These are phyloP conservation scores for Solea senegalensis DNA, from an alignment of 2,113 vertebrate genomes.

Conservation along the genomic window DNA sequence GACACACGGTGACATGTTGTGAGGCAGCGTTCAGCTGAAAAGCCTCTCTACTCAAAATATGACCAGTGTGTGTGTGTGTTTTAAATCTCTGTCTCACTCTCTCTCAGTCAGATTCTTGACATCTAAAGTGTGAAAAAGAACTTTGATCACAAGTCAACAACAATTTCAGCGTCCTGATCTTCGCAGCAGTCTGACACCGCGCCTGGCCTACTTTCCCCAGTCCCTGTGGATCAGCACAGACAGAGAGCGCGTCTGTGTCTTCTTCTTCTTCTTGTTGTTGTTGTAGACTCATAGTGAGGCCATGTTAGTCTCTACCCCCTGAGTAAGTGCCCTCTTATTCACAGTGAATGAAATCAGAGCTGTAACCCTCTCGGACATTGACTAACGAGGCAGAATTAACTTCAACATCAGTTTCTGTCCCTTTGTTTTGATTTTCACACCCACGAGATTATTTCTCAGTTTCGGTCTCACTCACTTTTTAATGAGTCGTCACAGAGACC, in stretches of 20 bases:
- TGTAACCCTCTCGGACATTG: conserved; percentile 71
- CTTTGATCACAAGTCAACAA: conserved; percentile 71
- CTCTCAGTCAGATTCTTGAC: conserved; percentile 44
- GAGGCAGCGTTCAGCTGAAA: conserved; percentile 42
- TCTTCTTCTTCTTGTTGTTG: conserved; percentile 28
- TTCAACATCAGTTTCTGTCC: conserved; percentile 50
- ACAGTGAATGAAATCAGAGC: conserved; percentile 53
- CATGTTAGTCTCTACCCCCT: conserved; percentile 45
- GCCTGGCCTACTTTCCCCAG: conserved; percentile 71
- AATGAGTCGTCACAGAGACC: conserved; percentile 29
- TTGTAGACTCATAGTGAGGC: conserved; percentile 55
- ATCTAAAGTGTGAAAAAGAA: conserved; percentile 54
- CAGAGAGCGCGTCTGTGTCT: conserved; percentile 49
- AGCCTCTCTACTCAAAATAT: conserved; percentile 54
- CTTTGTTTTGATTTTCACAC: conserved; percentile 29
- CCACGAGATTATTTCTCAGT: conserved; percentile 29
- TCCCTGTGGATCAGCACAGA: conserved; percentile 63
- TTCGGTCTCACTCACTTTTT: conserved; percentile 36
- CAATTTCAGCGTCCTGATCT: conserved; percentile 64
- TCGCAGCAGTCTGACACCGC: conserved; percentile 60
- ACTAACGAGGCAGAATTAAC: conserved; percentile 64
- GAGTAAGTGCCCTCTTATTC: background rate
- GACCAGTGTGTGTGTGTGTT: conserved; percentile 37
- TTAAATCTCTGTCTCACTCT: conserved; percentile 38
- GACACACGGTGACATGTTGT: conserved; percentile 13